Evolutionary conservation across 1,140 invertebrate genomes (phyloP).

Genomic region (Calliphora vicina): DNA sequence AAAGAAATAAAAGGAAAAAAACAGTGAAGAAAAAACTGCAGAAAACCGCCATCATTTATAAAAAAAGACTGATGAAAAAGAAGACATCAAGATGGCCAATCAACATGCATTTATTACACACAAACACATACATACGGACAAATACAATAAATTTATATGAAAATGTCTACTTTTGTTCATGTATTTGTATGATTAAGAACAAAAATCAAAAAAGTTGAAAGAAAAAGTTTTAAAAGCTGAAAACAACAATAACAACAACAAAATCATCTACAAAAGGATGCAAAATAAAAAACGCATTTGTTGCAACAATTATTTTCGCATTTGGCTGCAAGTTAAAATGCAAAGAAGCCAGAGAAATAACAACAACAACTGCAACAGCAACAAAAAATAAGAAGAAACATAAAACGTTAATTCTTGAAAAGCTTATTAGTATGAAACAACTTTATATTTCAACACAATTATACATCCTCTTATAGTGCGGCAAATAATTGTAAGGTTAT

Average conservation of each 20-base stretch:
- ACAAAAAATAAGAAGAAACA: too few species aligned
- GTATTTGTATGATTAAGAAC: neutral
- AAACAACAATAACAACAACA: too few species aligned
- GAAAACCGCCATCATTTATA: slow-evolving; percentile 27
- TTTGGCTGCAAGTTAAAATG: slow-evolving; percentile 39
- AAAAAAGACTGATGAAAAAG: neutral
- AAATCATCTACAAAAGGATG: neutral
- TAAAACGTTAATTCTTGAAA: neutral
- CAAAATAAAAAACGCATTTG: slow-evolving; percentile 29
- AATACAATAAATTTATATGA: neutral
- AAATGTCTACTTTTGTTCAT: neutral
- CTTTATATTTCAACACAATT: neutral
- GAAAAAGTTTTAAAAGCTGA: too few species aligned
- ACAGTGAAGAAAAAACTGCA: neutral
- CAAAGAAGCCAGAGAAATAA: too few species aligned
- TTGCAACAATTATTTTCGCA: slow-evolving; percentile 43
- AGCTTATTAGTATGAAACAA: neutral
- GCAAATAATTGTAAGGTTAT: neutral
- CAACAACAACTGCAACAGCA: too few species aligned
- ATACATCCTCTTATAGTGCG: neutral
- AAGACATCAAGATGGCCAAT: slow-evolving; percentile 35
- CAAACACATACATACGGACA: neutral
- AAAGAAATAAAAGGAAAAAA: neutral
- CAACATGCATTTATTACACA: slow-evolving; percentile 4
- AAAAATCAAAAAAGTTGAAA: neutral